Evolutionary conservation across 2,888 invertebrate species (phyloP).

Genomic region (Drosophila recens): DNA sequence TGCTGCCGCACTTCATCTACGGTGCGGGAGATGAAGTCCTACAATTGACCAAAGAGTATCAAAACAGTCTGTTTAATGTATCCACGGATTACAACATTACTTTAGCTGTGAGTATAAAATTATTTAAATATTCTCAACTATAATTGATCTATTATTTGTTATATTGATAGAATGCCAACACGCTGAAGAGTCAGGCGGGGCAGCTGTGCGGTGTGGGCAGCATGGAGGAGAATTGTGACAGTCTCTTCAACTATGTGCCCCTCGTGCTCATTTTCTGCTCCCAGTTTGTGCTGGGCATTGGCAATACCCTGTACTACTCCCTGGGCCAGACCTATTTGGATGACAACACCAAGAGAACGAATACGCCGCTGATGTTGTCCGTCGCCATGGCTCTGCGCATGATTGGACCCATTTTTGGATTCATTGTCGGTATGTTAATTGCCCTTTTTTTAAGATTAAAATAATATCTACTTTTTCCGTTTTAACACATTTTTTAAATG

Average conservation of each 20-base stretch:
- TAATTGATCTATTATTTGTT: too few species aligned
- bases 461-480: too few species aligned
- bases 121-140: too few species aligned
- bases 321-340: constrained; percentile 90
- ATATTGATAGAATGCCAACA: constrained; percentile 67
- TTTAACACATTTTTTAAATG: too few species aligned
- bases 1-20: constrained; percentile 88
- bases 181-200: constrained; percentile 58
- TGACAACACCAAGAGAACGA: constrained; percentile 89
- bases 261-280: constrained; percentile 88
- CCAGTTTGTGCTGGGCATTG: constrained; percentile 89
- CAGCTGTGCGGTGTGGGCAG: constrained; percentile 76
- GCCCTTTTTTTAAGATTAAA: too few species aligned
- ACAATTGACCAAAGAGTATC: constrained; percentile 84
- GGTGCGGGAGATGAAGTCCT: constrained; percentile 87
- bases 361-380: constrained; percentile 87
- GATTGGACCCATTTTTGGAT: constrained; percentile 87
- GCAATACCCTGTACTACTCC: constrained; percentile 88
- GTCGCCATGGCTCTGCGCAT: constrained; percentile 84
- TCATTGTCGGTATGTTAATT: constrained; percentile 85
- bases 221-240: constrained; percentile 85
- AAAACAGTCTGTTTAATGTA: constrained; percentile 54
- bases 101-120: constrained; percentile 79
- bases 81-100: constrained; percentile 45
- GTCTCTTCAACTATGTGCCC: constrained; percentile 86